These are phyloP conservation scores for Chymomyza costata DNA, from an alignment of 1,140 invertebrate genomes.

Conservation along the genomic window DNA sequence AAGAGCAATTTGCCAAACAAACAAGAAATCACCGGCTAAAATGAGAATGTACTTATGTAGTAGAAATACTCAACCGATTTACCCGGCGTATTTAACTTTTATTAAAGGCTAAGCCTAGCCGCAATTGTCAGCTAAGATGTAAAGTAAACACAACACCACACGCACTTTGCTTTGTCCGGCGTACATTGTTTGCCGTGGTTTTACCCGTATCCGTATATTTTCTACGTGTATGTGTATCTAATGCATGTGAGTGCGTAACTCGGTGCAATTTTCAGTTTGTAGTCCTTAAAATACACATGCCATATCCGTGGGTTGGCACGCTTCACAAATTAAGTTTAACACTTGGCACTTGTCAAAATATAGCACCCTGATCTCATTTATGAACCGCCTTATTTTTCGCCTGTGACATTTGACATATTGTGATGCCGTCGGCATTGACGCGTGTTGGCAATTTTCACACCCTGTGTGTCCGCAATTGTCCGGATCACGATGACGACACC, in stretches of 20 bases:
- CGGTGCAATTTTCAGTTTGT: constrained; percentile 47
- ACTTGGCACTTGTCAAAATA: constrained; percentile 74
- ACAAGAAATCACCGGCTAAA: no score
- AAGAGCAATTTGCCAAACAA: no score
- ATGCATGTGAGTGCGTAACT: constrained; percentile 42
- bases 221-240: constrained; percentile 8
- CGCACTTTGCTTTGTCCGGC: constrained; percentile 28
- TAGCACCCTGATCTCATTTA: constrained; percentile 21
- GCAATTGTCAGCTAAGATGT: constrained; percentile 1
- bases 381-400: constrained; percentile 18
- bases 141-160: constrained; percentile 37
- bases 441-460: constrained; percentile 74
- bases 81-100: constrained; percentile 46
- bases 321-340: constrained; percentile 68
- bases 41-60: no score
- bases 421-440: constrained; percentile 30
- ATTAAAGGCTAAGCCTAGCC: constrained; percentile 33
- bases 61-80: no score
- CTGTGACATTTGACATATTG: constrained; percentile 74
- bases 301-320: constrained; percentile 46
- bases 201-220: constrained; percentile 8
- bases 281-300: constrained; percentile 4
- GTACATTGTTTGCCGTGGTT: constrained; percentile 35
- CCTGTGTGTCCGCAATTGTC: constrained; percentile 62
- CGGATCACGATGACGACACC: constrained; percentile 66